Conservation (phyloP, 1,140 invertebrate genomes). For the Antheraea pernyi region DNA sequence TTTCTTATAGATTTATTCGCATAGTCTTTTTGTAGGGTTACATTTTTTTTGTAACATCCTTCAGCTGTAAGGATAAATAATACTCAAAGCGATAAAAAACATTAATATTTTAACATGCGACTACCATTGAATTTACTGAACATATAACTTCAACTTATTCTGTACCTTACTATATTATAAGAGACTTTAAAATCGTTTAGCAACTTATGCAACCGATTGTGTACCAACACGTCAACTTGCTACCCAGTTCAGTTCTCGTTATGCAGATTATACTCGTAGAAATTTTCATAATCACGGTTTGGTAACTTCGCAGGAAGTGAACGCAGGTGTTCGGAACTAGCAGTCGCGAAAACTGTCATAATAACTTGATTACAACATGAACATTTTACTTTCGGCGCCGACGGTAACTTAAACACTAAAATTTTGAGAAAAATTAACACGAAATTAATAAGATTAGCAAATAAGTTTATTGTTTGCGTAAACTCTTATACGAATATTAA, state of each 20-base stretch:
- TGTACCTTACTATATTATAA: neutral
- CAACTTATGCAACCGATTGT: neutral
- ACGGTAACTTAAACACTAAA: neutral
- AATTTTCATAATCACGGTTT: conserved; percentile 31
- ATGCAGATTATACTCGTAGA: conserved; percentile 26
- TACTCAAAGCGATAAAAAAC: no score
- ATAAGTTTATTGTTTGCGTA: no score
- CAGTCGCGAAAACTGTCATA: conserved; percentile 21
- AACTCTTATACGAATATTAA: no score
- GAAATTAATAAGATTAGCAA: no score
- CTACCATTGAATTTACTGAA: neutral
- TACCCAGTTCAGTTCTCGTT: conserved; percentile 10
- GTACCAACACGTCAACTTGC: conserved; percentile 5
- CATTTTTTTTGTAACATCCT: no score
- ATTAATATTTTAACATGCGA: neutral
- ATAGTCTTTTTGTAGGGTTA: no score
- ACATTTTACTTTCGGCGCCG: neutral
- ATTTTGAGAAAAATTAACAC: no score
- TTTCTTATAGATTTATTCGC: no score
- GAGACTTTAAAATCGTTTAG: conserved; percentile 1
- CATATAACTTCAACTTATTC: neutral
- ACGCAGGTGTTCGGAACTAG: conserved; percentile 29
- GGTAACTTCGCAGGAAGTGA: conserved; percentile 20
- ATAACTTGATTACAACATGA: neutral
- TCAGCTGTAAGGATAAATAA: no score